Evolutionary conservation across 2,797 vertebrate genomes (phyloP).

Genomic region (Numenius phaeopus): DNA sequence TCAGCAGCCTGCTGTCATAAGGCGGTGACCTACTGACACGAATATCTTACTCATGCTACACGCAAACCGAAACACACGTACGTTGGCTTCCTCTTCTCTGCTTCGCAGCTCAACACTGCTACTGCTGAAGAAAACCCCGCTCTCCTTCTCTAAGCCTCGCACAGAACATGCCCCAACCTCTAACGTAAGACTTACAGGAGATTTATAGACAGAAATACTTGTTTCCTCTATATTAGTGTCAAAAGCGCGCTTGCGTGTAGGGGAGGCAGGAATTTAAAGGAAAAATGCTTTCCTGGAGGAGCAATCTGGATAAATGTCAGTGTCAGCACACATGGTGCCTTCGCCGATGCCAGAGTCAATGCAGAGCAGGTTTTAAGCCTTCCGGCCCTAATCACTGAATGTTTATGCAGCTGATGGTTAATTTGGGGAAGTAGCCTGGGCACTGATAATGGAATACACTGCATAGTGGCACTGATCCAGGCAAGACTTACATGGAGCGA

Average conservation of each 20-base stretch:
- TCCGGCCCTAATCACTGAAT: neutral
- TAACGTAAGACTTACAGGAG: fast-evolving
- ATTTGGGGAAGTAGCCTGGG: slow-evolving; percentile 7
- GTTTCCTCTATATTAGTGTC: neutral
- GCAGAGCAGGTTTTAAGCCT: slow-evolving; percentile 7
- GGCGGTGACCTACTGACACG: slow-evolving; percentile 61
- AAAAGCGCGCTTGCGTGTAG: fast-evolving
- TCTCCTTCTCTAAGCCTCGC: neutral
- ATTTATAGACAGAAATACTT: neutral
- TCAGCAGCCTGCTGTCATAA: slow-evolving; percentile 22
- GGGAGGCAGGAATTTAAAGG: neutral
- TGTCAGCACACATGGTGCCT: neutral
- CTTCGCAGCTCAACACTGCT: neutral
- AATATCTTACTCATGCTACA: slow-evolving; percentile 1
- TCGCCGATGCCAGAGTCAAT: neutral
- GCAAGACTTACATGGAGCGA: neutral
- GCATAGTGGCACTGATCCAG: neutral
- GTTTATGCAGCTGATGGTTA: slow-evolving; percentile 36
- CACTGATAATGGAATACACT: neutral
- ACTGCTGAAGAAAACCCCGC: neutral
- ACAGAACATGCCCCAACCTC: neutral
- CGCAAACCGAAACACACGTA: neutral
- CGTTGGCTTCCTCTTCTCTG: neutral
- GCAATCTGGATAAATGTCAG: neutral
- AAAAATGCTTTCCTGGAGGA: neutral